These are phyloP conservation scores for Orestias chungarensis DNA, from an alignment of 2,797 vertebrate species.

Conservation along the genomic window DNA sequence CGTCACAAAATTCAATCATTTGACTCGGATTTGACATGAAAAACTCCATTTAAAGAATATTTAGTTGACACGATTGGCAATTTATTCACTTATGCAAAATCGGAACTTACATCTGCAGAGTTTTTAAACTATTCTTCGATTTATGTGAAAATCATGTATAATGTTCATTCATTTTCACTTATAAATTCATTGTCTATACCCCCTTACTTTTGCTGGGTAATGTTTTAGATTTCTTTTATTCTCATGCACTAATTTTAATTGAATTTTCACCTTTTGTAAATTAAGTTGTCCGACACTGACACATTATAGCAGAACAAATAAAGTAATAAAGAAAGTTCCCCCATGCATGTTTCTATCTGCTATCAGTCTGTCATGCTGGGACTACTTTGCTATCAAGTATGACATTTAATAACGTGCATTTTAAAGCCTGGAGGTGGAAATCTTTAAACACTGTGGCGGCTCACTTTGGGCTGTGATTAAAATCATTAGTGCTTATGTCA, in stretches of 20 bases:
- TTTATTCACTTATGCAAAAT: neutral
- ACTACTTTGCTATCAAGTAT: constrained; percentile 29
- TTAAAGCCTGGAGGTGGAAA: constrained; percentile 48
- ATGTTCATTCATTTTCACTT: neutral
- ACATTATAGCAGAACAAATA: constrained; percentile 32
- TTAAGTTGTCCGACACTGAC: constrained; percentile 5
- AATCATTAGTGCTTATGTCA: constrained; percentile 35
- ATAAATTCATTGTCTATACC: neutral
- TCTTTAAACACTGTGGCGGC: constrained; percentile 26
- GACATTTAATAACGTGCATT: constrained; percentile 54
- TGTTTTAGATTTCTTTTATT: neutral
- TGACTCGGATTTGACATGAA: neutral
- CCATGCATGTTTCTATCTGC: neutral
- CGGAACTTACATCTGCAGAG: neutral
- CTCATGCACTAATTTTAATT: constrained; percentile 4
- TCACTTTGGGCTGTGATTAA: constrained; percentile 55
- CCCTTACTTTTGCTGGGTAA: too few relatives aligned
- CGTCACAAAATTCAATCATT: neutral
- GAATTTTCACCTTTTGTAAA: neutral
- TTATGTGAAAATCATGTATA: neutral
- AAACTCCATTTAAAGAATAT: neutral
- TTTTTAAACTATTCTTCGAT: too few relatives aligned
- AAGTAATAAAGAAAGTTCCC: constrained; percentile 6
- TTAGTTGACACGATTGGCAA: neutral
- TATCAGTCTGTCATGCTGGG: constrained; percentile 22